Evolutionary conservation across 2,888 invertebrate species (phyloP).

Genomic region (Rhingia rostrata): DNA sequence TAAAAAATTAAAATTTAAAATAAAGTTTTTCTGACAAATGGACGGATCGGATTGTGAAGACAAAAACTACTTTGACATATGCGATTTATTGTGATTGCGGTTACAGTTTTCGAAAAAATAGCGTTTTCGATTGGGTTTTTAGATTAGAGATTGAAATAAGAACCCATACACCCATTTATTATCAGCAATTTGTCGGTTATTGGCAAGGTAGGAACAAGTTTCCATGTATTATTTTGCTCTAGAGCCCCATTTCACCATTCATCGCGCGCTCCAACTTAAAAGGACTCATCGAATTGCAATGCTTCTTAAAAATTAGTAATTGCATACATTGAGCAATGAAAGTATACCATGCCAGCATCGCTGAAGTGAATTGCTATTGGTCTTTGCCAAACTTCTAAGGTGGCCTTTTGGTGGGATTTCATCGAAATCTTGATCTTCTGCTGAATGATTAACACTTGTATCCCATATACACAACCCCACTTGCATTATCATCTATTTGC

Average conservation of each 20-base stretch:
- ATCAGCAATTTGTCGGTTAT: constrained; percentile 67
- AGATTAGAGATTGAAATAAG: too few relatives aligned
- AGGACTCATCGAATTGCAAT: constrained; percentile 21
- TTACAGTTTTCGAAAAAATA: too few relatives aligned
- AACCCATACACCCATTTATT: constrained; percentile 77
- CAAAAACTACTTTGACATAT: too few relatives aligned
- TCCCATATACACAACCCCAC: neutral
- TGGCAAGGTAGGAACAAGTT: constrained; percentile 54
- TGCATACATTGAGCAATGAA: constrained; percentile 11
- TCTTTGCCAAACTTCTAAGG: constrained; percentile 8
- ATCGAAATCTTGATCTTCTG: neutral
- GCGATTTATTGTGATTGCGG: too few relatives aligned
- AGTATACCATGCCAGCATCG: constrained; percentile 9
- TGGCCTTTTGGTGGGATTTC: constrained; percentile 1
- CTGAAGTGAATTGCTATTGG: neutral
- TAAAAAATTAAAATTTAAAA: too few relatives aligned
- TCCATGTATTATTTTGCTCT: constrained; percentile 66
- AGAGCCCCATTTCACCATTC: constrained; percentile 54
- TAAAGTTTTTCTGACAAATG: too few relatives aligned
- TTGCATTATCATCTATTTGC: neutral
- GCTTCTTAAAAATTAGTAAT: constrained; percentile 4
- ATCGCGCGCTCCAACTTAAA: constrained; percentile 35
- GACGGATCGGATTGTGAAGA: too few relatives aligned
- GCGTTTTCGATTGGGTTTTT: too few relatives aligned
- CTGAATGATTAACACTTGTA: neutral